phyloP scores from a whole-genome alignment of 2,797 vertebrate species.

The Acanthopagrus latus region DNA sequence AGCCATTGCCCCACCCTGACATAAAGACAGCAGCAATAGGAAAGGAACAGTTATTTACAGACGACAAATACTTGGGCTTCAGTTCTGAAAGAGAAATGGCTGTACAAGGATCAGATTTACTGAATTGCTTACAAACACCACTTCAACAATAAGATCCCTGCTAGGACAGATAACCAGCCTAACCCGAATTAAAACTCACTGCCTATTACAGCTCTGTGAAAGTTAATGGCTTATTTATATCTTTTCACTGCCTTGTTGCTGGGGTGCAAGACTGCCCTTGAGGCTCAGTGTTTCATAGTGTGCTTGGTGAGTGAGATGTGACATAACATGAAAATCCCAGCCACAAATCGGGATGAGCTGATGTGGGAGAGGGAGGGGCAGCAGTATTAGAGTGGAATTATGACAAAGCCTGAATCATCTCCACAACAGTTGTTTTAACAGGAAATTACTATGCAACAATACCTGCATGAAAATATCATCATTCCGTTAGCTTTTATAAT shows the following conservation, averaged over 20 bases:
- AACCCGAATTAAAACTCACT: slow-evolving; percentile 19
- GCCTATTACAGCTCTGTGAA: not conserved
- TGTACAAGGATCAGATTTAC: slow-evolving; percentile 7
- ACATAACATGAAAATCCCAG: slow-evolving; percentile 62
- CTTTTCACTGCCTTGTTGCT: not conserved
- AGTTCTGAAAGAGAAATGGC: not conserved
- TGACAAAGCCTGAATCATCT: slow-evolving; percentile 14
- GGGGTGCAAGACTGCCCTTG: not conserved
- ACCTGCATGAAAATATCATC: not conserved
- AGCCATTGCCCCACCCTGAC: slow-evolving; percentile 15
- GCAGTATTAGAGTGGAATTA: slow-evolving; percentile 47
- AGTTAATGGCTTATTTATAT: not conserved
- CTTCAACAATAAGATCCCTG: not conserved
- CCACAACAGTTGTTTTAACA: slow-evolving; percentile 4
- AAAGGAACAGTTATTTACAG: not conserved
- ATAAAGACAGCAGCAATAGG: not conserved
- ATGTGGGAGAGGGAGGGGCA: slow-evolving; percentile 39
- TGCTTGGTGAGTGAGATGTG: slow-evolving; percentile 34
- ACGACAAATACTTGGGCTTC: not conserved
- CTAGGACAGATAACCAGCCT: slow-evolving; percentile 8
- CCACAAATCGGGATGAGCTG: slow-evolving; percentile 57
- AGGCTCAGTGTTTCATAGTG: slow-evolving; percentile 18
- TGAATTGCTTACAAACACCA: slow-evolving; percentile 20
- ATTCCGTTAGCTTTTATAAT: not conserved
- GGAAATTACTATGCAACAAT: slow-evolving; percentile 3